These are phyloP conservation scores for Notocelia uddmanniana DNA, from an alignment of 2,888 invertebrate species.

Conservation along the genomic window DNA sequence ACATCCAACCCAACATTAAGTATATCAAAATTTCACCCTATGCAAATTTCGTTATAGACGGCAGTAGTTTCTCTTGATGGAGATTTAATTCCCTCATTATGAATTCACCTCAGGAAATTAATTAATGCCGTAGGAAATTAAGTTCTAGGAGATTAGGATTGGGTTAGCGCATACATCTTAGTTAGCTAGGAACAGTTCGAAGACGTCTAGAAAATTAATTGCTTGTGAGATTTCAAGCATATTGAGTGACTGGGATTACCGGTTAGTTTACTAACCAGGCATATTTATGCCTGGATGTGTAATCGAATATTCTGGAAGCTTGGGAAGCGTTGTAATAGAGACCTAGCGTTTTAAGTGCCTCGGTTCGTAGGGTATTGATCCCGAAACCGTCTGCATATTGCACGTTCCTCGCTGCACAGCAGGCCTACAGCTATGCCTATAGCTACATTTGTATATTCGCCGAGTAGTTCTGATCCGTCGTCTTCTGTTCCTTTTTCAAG, in stretches of 20 bases:
- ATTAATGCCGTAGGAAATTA: constrained; percentile 28
- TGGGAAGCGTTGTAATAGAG: not conserved
- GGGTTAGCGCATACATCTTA: constrained; percentile 24
- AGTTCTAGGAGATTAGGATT: constrained; percentile 19
- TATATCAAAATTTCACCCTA: constrained; percentile 9
- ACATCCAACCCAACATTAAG: constrained; percentile 22
- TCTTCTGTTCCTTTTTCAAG: constrained; percentile 8
- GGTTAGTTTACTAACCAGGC: not conserved
- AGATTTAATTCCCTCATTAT: constrained; percentile 27
- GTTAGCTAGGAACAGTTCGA: constrained; percentile 9
- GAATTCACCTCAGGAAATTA: constrained; percentile 38
- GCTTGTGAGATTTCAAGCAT: not conserved
- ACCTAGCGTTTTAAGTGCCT: constrained; percentile 23
- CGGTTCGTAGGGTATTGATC: constrained; percentile 41
- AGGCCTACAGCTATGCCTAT: not conserved
- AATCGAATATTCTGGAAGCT: not conserved
- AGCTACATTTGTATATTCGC: not conserved
- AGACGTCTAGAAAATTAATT: not conserved
- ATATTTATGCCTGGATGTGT: not conserved
- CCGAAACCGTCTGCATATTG: constrained; percentile 33
- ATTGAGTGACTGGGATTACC: no score
- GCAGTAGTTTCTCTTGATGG: constrained; percentile 18
- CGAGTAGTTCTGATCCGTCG: not conserved
- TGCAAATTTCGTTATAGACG: constrained; percentile 2
- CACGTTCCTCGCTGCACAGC: constrained; percentile 15